These are phyloP conservation scores for Nymphalis io DNA, from an alignment of 1,140 invertebrate species.

Conservation along the genomic window DNA sequence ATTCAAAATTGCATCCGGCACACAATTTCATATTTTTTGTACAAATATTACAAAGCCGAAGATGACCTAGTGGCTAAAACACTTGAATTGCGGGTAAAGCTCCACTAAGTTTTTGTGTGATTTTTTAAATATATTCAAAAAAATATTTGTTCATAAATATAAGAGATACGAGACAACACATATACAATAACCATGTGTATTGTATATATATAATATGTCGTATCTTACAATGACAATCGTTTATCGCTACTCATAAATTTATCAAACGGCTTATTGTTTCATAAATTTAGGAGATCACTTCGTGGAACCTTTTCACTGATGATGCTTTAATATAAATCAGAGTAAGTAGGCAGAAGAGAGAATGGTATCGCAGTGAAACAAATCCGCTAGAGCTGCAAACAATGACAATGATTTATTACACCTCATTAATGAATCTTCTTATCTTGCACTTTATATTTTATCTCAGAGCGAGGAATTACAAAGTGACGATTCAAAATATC, in stretches of 20 bases:
- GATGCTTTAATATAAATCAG: constrained; percentile 51
- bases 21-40: too few relatives aligned
- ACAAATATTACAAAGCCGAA: too few relatives aligned
- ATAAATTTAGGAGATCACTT: constrained; percentile 40
- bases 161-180: too few relatives aligned
- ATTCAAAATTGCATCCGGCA: too few relatives aligned
- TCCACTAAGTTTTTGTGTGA: too few relatives aligned
- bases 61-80: too few relatives aligned
- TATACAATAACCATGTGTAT: too few relatives aligned
- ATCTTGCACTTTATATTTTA: constrained; percentile 4
- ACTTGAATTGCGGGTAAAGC: too few relatives aligned
- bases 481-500: background rate
- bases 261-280: constrained; percentile 45
- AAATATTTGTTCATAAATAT: too few relatives aligned
- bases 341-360: constrained; percentile 40
- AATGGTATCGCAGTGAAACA: constrained; percentile 48
- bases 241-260: constrained; percentile 17
- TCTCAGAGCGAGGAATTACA: background rate
- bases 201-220: too few relatives aligned
- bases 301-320: constrained; percentile 43
- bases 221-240: background rate
- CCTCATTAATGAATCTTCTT: constrained; percentile 23
- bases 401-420: constrained; percentile 68
- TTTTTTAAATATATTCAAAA: too few relatives aligned
- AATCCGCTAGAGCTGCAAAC: constrained; percentile 42